Base-by-base conservation (phyloP, 1,140 invertebrate genomes). In the Penaeus chinensis region DNA sequence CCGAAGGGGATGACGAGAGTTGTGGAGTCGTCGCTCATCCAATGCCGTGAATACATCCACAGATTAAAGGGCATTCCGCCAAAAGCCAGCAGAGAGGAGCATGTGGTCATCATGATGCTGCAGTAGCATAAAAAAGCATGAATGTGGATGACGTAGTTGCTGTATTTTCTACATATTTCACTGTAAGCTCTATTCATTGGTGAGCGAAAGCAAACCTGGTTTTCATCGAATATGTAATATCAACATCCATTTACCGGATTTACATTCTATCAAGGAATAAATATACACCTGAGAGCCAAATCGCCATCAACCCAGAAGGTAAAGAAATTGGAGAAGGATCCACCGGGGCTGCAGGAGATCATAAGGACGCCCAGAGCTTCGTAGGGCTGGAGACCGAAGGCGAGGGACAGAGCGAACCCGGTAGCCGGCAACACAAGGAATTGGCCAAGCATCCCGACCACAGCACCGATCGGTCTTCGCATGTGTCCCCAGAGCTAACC, bases 281-380 rank as follows among this genome's bases (percentile, higher is more conserved):
- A 85, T 77, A n/a, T 60, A 85, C 89, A 93, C 92, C 92, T 93
- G 37, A 93, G 90, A 27, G 92, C 91, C 3, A 93, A 90, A 85
- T 93, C 92, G 24, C 92, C 92, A 62, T 93, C 92, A 54, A 89
- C 90, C 91, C 92, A 92, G 87, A 92, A 93, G 2, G 92, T 91
- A 89, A 93, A 92, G 42, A 93, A 91, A 80, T 93, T 93, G 5
- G 92, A 92, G 63, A 92, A 92, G 11, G 92, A 91, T 42, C 92
- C 92, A 10, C 92, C 92, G 2, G 92, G 92, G 88, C 91, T 91
- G 81, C 92, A 92, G 13, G 92, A 91, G 37, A 93, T 90, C 22
- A 93, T 90, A 8, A 93, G 90, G n/a, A 89, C 76, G 19, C 91
- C 91, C n/a, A 92, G 87, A 24, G 91, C 91, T 20, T 91, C 90